Conservation (phyloP, 2,797 vertebrate genomes). For the Typhlichthys subterraneus region DNA sequence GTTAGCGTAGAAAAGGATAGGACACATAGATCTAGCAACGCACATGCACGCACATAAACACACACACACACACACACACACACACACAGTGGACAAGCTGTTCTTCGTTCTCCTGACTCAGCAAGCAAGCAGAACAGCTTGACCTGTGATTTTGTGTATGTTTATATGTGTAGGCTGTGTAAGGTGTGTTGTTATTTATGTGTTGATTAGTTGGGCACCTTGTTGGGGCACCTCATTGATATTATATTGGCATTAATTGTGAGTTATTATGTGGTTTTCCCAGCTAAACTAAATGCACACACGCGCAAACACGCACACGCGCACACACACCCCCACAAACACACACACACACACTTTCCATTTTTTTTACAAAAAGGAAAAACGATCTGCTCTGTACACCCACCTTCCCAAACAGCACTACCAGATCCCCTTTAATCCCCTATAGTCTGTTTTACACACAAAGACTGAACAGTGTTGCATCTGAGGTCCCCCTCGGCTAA, state of each 20-base stretch:
- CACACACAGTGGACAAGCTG: constrained; percentile 56
- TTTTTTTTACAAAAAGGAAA: constrained; percentile 41
- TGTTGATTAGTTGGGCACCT: constrained; percentile 13
- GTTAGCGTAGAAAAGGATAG: constrained; percentile 49
- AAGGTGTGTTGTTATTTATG: constrained; percentile 6
- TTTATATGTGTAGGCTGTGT: constrained; percentile 17
- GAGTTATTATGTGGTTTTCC: constrained; percentile 18
- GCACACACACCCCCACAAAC: constrained; percentile 40
- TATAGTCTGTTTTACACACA: constrained; percentile 17
- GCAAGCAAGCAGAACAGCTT: constrained; percentile 23
- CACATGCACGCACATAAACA: constrained; percentile 15
- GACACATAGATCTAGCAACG: constrained; percentile 47
- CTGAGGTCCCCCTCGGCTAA: constrained; percentile 23
- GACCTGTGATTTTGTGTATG: constrained; percentile 1
- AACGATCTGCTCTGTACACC: constrained; percentile 12
- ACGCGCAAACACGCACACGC: constrained; percentile 24
- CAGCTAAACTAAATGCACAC: constrained; percentile 6
- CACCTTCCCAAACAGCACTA: constrained; percentile 23
- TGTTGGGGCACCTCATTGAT: constrained; percentile 47
- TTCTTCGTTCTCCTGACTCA: constrained; percentile 44
- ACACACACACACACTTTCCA: constrained; percentile 34
- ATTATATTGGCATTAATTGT: constrained; percentile 29
- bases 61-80: not conserved
- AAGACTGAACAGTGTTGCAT: constrained; percentile 31
- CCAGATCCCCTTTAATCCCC: constrained; percentile 47